Evolutionary conservation across 2,888 invertebrate genomes (phyloP), one percentile per base, ranked within the genome.

Genomic region (Anthophora plumipes): DNA sequence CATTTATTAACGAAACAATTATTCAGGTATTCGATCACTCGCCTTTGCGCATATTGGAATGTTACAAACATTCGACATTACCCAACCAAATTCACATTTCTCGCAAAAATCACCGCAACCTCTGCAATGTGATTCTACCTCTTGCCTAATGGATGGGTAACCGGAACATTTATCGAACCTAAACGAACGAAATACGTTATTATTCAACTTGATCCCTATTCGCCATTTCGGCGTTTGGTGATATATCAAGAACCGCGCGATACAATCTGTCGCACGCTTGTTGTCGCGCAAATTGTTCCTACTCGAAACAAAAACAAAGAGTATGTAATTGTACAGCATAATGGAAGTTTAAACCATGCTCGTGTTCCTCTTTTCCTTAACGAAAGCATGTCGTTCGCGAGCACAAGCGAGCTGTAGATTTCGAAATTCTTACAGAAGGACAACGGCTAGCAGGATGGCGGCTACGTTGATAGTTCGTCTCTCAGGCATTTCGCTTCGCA

Each of bases 61-160:
- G 22, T 89, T 89, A 72, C 92, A 92, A 25, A 75, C 61, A 3
- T 74, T 60, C 17, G 92, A 90, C 37, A 80, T 82, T 4, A 76
- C 80, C 11, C 79, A 71, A 43, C 92, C 92, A 68, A 86, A 91
- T 43, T 84, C 68, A 67, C 92, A 92, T 64, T 86, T 77, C 41
- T 89, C 80, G 71, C 92, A 92, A 1, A 85, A 68, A 20, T 85
- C 78, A 20, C 86, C 90, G 77, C 92, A 92, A 25, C 87, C 87
- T 31, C 77, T 75, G 79, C 92, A 91, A 37, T 81, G 59, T 14
- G 79, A 69, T 77, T 80, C 84, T 64, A 81, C 66, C 41, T 82
- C 82, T 59, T 83, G 84, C 25, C 86, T 87, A 50, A 90, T 87
- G 37, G 88, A 81, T 6, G 90, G 89, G 72, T 89, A 84, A 14